Evolutionary conservation across 2,888 invertebrate species (phyloP).

Genomic region (Epicampocera succincta): DNA sequence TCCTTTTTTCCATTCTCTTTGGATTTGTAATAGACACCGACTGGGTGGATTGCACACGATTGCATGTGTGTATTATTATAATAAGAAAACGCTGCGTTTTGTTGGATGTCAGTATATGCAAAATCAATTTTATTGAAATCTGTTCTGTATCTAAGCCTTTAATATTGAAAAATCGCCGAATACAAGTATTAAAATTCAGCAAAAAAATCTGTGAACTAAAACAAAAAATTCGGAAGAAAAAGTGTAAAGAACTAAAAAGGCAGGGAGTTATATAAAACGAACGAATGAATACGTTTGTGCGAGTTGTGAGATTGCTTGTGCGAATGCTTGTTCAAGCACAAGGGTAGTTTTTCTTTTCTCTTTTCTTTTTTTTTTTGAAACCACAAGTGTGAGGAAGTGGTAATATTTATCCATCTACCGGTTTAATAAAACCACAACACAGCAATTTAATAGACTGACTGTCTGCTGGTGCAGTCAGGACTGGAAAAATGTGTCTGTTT

Average conservation of each 20-base stretch:
- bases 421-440: constrained; percentile 62
- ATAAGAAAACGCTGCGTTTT: not conserved
- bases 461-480: not conserved
- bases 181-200: constrained; percentile 44
- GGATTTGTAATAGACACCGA: constrained; percentile 45
- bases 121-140: not conserved
- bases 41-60: not conserved
- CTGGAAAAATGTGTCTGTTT: constrained; percentile 3
- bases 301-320: not conserved
- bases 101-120: too few relatives aligned
- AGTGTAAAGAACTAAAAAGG: constrained; percentile 46
- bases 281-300: not conserved
- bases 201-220: constrained; percentile 68
- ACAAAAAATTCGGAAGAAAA: constrained; percentile 56
- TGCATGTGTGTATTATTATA: not conserved
- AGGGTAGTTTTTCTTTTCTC: constrained; percentile 45
- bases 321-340: constrained; percentile 8
- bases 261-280: constrained; percentile 21
- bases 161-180: constrained; percentile 43
- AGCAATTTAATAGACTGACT: constrained; percentile 53
- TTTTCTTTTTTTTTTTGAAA: constrained; percentile 47
- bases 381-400: constrained; percentile 72
- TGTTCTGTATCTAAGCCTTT: constrained; percentile 63
- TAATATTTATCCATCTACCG: constrained; percentile 42
- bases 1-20: constrained; percentile 26